Base-by-base conservation (phyloP, 1,140 invertebrate species). In the Drosophila willistoni region DNA sequence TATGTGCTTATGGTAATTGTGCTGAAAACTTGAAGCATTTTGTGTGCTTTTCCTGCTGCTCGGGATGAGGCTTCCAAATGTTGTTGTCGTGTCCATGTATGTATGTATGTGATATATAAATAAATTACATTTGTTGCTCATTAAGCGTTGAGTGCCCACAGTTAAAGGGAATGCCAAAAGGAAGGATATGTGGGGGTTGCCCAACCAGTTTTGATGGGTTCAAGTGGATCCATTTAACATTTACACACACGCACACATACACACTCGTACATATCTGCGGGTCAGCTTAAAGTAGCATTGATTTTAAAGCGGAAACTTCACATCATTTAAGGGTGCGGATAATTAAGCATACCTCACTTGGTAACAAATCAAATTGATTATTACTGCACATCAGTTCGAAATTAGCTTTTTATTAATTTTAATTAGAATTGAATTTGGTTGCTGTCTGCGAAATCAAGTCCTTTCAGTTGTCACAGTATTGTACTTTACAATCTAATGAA, bases 91-190 rank as follows among this genome's bases (percentile, higher is more conserved):
- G 72, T 47, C 59, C 64, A 65, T 68, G 19, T 51, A 51, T 51
- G 12, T 39, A 13, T 39, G 12, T 39, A 5, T 13, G 12, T 39
- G 6, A 68, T 54, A 67, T 69, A 86, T 86, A 86, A 86, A 87
- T 87, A 87, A 87, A 87, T 87, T 87, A 87, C 83, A 87, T 87
- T 87, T 87, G 83, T 87, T 87, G 84, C 83, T 86, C 83, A 86
- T 86, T 86, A 86, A 86, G 80, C 83, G 81, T 79, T 87, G 83
- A 86, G 83, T 86, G 83, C 83, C 76, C 83, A 71, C 83, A 87
- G 77, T 75, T 75, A 73, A 71, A 81, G 67, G 73, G 60, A 29
- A 44, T 57, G 25, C 7, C 25, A 36, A 19, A 44, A 60, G 29
- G 54, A 55, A 36, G 10, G 51, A 65, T 22, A 41, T 42, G 13